Base-by-base conservation (phyloP, 1,140 invertebrate species). In the Prorops nasuta region DNA sequence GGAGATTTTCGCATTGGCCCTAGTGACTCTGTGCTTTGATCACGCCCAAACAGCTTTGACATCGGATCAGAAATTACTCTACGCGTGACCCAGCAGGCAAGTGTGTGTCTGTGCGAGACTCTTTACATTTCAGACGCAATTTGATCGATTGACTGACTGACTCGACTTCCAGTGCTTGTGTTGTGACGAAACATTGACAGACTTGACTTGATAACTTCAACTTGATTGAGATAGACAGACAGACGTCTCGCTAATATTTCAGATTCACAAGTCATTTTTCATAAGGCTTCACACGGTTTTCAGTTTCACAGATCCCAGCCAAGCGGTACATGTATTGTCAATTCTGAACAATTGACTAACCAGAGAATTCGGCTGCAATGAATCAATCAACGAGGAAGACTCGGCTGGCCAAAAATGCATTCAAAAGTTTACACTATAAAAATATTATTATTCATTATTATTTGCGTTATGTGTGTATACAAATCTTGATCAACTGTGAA, bases 1-100 rank as follows among this genome's bases (percentile, higher is more conserved):
- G 56, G 66, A 67, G 53, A 48, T 64, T 63, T 68, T 73, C 58
- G 63, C 66, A 67, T 73, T 72, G 64, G 58, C 71, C 73, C 69
- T 73, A 76, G 70, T 72, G 72, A 74, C 69, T 74, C 71, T 74
- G 73, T 72, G 72, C 71, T 74, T 70, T 71, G 71, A 67, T 76
- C 72, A 76, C 73, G 73, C 71, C 69, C 64, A 74, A 74, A 72
- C 63, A 59, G 63, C 58, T 63, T 69, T 71, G 60, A 69, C 63
- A 67, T 70, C 60, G 52, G 54, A 55, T 67, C 58, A 58, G 59
- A 69, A 70, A 68, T 72, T 65, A 76, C 67, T 76, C 71, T 76
- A 74, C 67, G 69, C 72, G 72, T 74, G 73, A 74, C 68, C 71
- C 72, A 74, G 72, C 72, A 74, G 73, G 62, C 66, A 76, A 74